phyloP scores from a whole-genome alignment of 2,113 vertebrate genomes.

The Phyllopteryx taeniolatus region DNA sequence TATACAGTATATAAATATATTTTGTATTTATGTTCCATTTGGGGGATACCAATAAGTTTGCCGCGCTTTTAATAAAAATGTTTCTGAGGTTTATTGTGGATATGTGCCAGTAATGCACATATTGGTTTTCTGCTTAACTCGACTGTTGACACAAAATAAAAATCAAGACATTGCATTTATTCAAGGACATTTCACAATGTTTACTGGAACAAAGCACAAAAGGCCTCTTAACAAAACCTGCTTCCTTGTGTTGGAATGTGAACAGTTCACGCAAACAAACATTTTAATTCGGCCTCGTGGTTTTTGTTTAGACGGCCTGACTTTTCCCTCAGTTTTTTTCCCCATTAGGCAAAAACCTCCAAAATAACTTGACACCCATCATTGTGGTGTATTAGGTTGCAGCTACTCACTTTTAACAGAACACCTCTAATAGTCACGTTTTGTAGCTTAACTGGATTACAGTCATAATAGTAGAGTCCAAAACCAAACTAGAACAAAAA shows the following conservation, averaged over 20 bases:
- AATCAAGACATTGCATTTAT: not conserved
- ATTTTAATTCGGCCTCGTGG: not conserved
- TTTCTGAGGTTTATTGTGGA: slow-evolving; percentile 42
- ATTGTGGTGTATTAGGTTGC: not conserved
- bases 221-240: not conserved
- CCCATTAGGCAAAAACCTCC: not conserved
- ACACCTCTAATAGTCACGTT: not conserved
- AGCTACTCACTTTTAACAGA: not conserved
- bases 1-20: slow-evolving; percentile 63
- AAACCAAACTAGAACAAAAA: no score
- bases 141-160: not conserved
- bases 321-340: no score
- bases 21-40: slow-evolving; percentile 77
- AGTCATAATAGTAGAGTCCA: no score
- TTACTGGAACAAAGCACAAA: slow-evolving; percentile 18
- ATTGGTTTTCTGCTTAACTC: not conserved
- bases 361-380: not conserved
- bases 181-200: slow-evolving; percentile 27
- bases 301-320: not conserved
- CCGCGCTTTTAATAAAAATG: slow-evolving; percentile 76
- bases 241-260: slow-evolving; percentile 5
- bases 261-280: not conserved
- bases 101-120: not conserved
- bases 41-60: slow-evolving; percentile 53
- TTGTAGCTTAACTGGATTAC: not conserved